Evolutionary conservation across 2,888 invertebrate species (phyloP).

Genomic region (Griposia aprilina): DNA sequence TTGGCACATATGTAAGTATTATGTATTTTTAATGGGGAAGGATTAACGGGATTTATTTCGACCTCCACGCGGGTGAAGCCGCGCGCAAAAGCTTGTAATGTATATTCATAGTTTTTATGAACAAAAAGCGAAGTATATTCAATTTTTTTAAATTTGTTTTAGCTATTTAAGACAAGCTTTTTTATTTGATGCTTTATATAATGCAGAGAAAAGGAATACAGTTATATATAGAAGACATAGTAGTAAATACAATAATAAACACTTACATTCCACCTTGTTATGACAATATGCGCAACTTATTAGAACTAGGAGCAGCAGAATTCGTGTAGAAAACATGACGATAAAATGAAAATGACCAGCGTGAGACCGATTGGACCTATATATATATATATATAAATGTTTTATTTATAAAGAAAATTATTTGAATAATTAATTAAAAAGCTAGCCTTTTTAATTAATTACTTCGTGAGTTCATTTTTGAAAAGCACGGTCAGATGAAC

Average conservation of each 20-base stretch:
- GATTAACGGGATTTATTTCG: too few species aligned
- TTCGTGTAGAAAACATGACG: constrained; percentile 36
- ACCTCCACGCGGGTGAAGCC: too few species aligned
- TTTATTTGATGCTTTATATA: background rate
- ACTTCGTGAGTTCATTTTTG: too few species aligned
- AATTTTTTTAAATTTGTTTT: background rate
- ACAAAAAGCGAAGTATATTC: background rate
- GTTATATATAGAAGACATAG: background rate
- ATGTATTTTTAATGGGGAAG: too few species aligned
- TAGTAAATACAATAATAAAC: background rate
- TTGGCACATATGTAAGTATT: too few species aligned
- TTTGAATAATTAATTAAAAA: constrained; percentile 1
- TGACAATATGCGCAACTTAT: constrained; percentile 9
- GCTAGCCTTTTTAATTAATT: too few species aligned
- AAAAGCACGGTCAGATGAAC: constrained; percentile 27
- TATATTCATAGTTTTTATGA: background rate
- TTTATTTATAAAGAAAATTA: constrained; percentile 44
- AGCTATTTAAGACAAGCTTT: background rate
- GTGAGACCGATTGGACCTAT: background rate
- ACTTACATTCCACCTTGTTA: constrained; percentile 42
- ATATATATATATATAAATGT: constrained; percentile 41
- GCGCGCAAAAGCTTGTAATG: too few species aligned
- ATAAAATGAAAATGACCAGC: background rate
- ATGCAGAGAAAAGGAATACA: background rate
- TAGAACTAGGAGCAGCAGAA: constrained; percentile 39